These are phyloP conservation scores for Epiblema foenella DNA, from an alignment of 2,888 invertebrate genomes.

Conservation along the genomic window DNA sequence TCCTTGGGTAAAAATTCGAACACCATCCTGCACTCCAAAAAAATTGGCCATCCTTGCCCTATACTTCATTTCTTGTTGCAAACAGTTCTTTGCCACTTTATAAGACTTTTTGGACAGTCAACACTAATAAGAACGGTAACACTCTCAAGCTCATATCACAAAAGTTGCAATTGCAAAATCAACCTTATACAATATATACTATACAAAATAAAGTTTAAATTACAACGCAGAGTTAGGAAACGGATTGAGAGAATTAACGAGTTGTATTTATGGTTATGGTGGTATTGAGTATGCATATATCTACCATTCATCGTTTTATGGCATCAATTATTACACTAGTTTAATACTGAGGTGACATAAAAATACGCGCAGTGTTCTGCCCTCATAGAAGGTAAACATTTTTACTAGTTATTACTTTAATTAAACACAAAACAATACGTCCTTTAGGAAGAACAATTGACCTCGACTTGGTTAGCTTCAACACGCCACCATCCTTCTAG, in stretches of 20 bases:
- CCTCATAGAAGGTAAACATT: slow-evolving; percentile 44
- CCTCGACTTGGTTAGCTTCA: too few species aligned
- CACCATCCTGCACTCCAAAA: too few species aligned
- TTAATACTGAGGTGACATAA: slow-evolving; percentile 74
- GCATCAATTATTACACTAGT: slow-evolving; percentile 75
- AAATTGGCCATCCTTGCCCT: not conserved
- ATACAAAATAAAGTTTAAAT: not conserved
- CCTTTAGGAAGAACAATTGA: slow-evolving; percentile 3
- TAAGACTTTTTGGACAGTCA: not conserved
- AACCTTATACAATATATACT: not conserved
- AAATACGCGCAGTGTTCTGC: slow-evolving; percentile 46
- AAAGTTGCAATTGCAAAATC: not conserved
- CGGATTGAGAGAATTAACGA: not conserved
- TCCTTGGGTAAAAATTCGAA: not conserved
- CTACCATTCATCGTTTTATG: slow-evolving; percentile 64
- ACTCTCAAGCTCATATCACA: not conserved
- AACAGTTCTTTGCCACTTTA: slow-evolving; percentile 4
- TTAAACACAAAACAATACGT: not conserved
- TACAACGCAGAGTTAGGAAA: not conserved
- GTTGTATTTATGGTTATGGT: slow-evolving; percentile 23
- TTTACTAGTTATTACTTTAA: not conserved
- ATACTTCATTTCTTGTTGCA: slow-evolving; percentile 8
- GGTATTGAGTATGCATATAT: slow-evolving; percentile 32
- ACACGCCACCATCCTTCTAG: not conserved
- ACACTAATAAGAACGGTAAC: slow-evolving; percentile 5